Evolutionary conservation across 1,140 invertebrate genomes (phyloP), one percentile per base, ranked within the genome.

Genomic region (Littorina saxatilis): DNA sequence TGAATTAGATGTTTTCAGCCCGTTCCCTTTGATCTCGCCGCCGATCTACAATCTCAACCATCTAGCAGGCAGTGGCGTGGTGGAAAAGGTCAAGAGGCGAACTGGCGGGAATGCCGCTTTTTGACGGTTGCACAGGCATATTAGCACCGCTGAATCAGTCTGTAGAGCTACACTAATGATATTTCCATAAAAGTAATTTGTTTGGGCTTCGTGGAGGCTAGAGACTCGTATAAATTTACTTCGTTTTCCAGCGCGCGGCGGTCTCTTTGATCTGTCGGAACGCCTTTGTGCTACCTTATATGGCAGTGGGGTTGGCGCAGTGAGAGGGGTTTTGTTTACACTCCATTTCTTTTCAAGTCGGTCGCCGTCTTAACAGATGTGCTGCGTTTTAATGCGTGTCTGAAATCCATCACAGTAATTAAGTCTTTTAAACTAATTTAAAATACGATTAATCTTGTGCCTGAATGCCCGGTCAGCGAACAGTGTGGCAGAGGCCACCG

Each of bases 281-380:
- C 84, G 83, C 86, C 87, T 88, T 88, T 88, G 87, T 87, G 87
- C 83, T 47, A 88, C 86, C 86, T 86, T 87, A 88, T 87, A 88
- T 85, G 87, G 87, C 82, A 86, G 84, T 84, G 78, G 82, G 68
- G 86, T 81, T 77, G 78, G 84, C 80, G 83, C 83, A 81, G 77
- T 84, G 82, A 85, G 81, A 79, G 83, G 82, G 86, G 82, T 85
- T 27, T 47, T 88, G 87, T 88, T 88, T 88, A 87, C 87, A 86
- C 61, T 87, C 83, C 79, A 84, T 87, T 87, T 88, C 83, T 82
- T 85, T 88, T 85, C 84, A 83, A 83, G 77, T 73, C 85, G 75
- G 72, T 84, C 83, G 81, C 85, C 82, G 78, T 84, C 82, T 37
- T 15, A 82, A 81, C 73, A 83, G 84, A 78, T 82, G 61, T 58